Evolutionary conservation across 1,140 invertebrate genomes (phyloP).

Genomic region (Prorops nasuta): DNA sequence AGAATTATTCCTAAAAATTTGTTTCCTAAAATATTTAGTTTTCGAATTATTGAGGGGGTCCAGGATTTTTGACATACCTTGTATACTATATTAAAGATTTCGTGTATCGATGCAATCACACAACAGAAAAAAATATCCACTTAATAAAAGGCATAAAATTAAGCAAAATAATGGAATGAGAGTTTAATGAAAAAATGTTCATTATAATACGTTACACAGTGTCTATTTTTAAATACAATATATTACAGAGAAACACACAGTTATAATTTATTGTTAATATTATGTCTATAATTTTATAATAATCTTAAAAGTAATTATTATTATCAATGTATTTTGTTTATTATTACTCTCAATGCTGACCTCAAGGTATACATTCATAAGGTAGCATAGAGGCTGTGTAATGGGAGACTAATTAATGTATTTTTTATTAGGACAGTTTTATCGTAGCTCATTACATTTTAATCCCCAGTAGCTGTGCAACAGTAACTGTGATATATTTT

Average conservation of each 20-base stretch:
- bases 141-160: too few species aligned
- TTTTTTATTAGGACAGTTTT: conserved; percentile 31
- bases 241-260: conserved; percentile 56
- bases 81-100: too few species aligned
- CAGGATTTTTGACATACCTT: too few species aligned
- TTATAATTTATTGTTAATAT: conserved; percentile 56
- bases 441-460: conserved; percentile 33
- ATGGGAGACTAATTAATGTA: conserved; percentile 49
- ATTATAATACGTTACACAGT: conserved; percentile 41
- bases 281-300: conserved; percentile 50
- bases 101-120: too few species aligned
- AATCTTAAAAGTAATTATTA: conserved; percentile 45
- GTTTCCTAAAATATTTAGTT: too few species aligned
- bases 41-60: too few species aligned
- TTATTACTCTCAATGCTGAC: conserved; percentile 45
- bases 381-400: conserved; percentile 44
- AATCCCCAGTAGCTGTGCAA: conserved; percentile 43
- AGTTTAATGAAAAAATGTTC: conserved; percentile 35
- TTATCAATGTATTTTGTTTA: conserved; percentile 40
- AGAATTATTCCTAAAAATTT: too few species aligned
- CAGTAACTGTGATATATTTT: conserved; percentile 42
- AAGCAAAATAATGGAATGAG: conserved; percentile 29
- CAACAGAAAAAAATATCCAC: too few species aligned
- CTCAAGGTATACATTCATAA: conserved; percentile 45
- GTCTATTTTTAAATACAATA: conserved; percentile 53